Conservation (phyloP, 2,113 vertebrate genomes). For the Myxocyprinus asiaticus region DNA sequence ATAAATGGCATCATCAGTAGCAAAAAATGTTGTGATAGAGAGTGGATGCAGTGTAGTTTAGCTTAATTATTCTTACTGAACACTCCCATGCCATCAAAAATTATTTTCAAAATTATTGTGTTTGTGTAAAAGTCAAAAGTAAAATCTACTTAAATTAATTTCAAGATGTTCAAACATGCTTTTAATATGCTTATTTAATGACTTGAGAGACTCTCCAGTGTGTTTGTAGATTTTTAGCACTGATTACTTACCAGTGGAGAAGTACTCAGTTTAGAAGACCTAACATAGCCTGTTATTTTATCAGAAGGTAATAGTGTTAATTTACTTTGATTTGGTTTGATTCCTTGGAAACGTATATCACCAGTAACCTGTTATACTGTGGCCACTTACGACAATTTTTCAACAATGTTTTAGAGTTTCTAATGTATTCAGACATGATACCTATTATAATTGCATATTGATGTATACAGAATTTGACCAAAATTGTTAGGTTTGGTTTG, state of each 20-base stretch:
- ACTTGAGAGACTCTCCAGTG: too few relatives aligned
- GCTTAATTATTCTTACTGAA: constrained; percentile 40
- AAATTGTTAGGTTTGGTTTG: background rate
- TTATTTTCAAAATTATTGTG: constrained; percentile 32
- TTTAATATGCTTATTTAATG: too few relatives aligned
- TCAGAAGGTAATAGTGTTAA: background rate
- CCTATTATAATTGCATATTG: background rate
- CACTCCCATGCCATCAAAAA: constrained; percentile 30
- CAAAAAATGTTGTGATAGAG: constrained; percentile 11
- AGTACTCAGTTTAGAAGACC: background rate
- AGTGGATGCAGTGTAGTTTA: constrained; percentile 34
- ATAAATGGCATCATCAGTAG: constrained; percentile 34
- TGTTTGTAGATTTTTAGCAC: background rate
- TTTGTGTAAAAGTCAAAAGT: constrained; percentile 3
- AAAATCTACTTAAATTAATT: too few relatives aligned
- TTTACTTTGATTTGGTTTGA: constrained; percentile 17
- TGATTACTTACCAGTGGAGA: constrained; percentile 5
- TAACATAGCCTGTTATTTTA: constrained; percentile 14
- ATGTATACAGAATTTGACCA: background rate
- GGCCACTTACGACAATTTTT: background rate
- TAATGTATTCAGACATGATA: background rate
- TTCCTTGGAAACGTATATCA: constrained; percentile 13
- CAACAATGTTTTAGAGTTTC: background rate
- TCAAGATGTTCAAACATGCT: too few relatives aligned
- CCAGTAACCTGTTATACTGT: background rate